phyloP scores from a whole-genome alignment of 2,797 vertebrate genomes.

The Ambastaia sidthimunki region DNA sequence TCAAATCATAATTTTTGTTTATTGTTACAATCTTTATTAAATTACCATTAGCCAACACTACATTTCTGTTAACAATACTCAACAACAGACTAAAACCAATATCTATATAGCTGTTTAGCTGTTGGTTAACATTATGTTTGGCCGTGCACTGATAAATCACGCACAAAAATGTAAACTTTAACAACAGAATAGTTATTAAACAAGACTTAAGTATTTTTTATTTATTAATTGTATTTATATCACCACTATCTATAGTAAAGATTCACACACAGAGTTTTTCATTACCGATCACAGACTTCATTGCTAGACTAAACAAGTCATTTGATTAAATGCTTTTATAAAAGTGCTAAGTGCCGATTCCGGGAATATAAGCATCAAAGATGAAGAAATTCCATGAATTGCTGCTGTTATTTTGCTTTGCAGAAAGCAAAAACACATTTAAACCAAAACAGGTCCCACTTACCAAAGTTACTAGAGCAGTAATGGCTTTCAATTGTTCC shows the following conservation, averaged over 20 bases:
- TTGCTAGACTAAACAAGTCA: neutral
- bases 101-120: no score
- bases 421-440: slow-evolving; percentile 17
- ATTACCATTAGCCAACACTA: no score
- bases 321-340: neutral
- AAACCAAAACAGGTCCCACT: slow-evolving; percentile 36
- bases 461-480: slow-evolving; percentile 87
- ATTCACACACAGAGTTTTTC: neutral
- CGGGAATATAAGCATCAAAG: neutral
- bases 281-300: neutral
- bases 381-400: slow-evolving; percentile 12
- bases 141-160: no score
- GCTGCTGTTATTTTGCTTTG: slow-evolving; percentile 1
- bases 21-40: no score
- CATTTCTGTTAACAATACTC: no score
- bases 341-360: neutral
- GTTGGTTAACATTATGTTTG: no score
- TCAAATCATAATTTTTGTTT: no score
- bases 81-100: no score
- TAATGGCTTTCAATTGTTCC: slow-evolving; percentile 84
- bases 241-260: neutral
- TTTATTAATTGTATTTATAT: neutral
- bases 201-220: neutral
- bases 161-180: no score
- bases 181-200: neutral